phyloP scores from a whole-genome alignment of 2,113 vertebrate genomes.

The Apistogramma diplotaenia region DNA sequence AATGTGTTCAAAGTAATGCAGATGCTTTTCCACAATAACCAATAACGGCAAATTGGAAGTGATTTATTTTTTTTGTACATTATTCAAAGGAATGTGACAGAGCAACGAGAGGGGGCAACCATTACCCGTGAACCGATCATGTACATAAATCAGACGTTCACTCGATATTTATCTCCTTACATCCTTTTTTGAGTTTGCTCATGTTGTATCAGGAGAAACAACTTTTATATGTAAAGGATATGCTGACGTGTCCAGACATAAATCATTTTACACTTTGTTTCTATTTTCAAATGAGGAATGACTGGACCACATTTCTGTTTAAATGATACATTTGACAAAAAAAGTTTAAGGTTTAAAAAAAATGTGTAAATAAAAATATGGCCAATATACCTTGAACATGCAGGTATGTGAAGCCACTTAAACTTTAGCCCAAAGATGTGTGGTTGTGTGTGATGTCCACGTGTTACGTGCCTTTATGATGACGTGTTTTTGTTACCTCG shows the following conservation, averaged over 20 bases:
- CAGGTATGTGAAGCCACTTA: slow-evolving; percentile 73
- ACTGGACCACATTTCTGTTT: slow-evolving; percentile 66
- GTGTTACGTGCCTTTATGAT: slow-evolving; percentile 46
- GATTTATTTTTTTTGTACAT: not conserved
- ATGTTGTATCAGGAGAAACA: slow-evolving; percentile 79
- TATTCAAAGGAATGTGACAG: not conserved
- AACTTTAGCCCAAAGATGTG: slow-evolving; percentile 61
- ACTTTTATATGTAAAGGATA: slow-evolving; percentile 80
- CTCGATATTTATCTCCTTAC: slow-evolving; percentile 35
- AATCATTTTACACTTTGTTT: slow-evolving; percentile 67
- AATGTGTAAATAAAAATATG: slow-evolving; percentile 66
- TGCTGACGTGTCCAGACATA: slow-evolving; percentile 51
- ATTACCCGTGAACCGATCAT: slow-evolving; percentile 85
- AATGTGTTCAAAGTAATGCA: not conserved
- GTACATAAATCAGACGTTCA: slow-evolving; percentile 69
- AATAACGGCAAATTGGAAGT: not conserved
- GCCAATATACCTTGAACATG: slow-evolving; percentile 73
- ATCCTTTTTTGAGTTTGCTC: slow-evolving; percentile 42
- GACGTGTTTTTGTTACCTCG: slow-evolving; percentile 7
- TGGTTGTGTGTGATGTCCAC: slow-evolving; percentile 69
- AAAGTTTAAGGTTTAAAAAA: slow-evolving; percentile 59
- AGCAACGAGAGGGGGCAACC: slow-evolving; percentile 88
- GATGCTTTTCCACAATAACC: not conserved
- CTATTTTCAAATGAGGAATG: slow-evolving; percentile 35
- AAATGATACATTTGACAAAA: slow-evolving; percentile 53